Conservation (phyloP, 2,888 invertebrate species). For the Timema podura region DNA sequence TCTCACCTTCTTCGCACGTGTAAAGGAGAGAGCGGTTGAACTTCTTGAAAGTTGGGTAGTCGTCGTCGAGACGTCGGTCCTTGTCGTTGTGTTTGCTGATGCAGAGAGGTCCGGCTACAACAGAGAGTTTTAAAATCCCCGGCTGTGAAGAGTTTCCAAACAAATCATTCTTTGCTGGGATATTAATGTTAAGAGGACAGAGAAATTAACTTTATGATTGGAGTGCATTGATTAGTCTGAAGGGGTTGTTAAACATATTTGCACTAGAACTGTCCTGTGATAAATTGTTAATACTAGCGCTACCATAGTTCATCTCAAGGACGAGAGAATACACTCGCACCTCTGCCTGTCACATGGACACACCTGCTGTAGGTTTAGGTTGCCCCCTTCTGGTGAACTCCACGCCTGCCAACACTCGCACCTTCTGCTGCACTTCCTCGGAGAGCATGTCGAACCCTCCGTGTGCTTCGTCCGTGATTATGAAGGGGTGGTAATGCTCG, state of each 20-base stretch:
- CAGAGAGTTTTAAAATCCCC: too few species aligned
- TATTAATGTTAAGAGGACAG: too few species aligned
- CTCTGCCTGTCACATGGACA: not conserved
- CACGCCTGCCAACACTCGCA: conserved; percentile 74
- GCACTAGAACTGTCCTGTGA: too few species aligned
- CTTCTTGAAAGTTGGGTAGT: conserved; percentile 73
- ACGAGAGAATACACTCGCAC: too few species aligned
- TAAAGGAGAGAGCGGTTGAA: conserved; percentile 74
- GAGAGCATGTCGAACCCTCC: conserved; percentile 76
- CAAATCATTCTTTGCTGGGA: too few species aligned
- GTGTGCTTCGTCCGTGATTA: conserved; percentile 78
- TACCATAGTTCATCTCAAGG: too few species aligned
- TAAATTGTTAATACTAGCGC: too few species aligned
- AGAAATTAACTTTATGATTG: too few species aligned
- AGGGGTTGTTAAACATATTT: too few species aligned
- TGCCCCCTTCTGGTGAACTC: conserved; percentile 78
- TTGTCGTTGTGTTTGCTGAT: conserved; percentile 60
- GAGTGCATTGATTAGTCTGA: too few species aligned
- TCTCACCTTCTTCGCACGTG: conserved; percentile 58
- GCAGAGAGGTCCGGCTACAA: conserved; percentile 73
- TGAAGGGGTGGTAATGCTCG: conserved; percentile 81
- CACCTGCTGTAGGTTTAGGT: conserved; percentile 71
- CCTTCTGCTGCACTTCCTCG: conserved; percentile 64
- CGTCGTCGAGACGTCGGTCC: conserved; percentile 75
- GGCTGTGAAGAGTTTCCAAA: too few species aligned